phyloP scores from a whole-genome alignment of 2,888 invertebrate genomes.

The Oscheius sp. region DNA sequence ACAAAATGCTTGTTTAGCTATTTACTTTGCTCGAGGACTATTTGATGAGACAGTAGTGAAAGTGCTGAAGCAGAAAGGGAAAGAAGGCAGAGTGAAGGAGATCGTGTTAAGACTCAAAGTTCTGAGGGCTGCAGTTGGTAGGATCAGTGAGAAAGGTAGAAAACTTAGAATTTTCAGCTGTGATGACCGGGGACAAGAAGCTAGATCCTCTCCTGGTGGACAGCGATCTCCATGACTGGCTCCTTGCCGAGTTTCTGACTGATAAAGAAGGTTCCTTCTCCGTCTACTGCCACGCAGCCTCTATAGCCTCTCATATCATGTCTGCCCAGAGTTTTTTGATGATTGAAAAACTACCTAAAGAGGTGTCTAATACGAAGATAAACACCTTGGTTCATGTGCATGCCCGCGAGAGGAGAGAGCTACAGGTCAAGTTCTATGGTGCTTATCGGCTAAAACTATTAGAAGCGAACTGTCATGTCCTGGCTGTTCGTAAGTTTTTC shows the following conservation, averaged over 20 bases:
- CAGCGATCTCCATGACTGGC: constrained; percentile 21
- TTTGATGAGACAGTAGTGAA: constrained; percentile 5
- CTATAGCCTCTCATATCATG: constrained; percentile 17
- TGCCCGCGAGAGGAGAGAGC: constrained; percentile 1
- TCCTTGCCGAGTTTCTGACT: background rate
- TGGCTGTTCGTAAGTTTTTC: background rate
- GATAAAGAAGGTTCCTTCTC: background rate
- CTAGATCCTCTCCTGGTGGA: background rate
- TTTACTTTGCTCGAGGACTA: background rate
- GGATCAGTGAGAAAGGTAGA: background rate
- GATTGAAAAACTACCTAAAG: background rate
- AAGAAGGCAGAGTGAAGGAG: background rate
- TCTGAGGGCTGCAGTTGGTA: constrained; percentile 12
- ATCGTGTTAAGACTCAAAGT: constrained; percentile 2
- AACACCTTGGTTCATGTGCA: constrained; percentile 2
- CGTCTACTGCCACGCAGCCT: constrained; percentile 8
- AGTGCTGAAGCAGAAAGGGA: background rate
- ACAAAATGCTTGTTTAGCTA: constrained; percentile 5
- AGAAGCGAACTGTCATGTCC: background rate
- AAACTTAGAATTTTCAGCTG: background rate
- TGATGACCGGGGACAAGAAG: background rate
- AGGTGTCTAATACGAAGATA: constrained; percentile 3
- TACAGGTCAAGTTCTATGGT: constrained; percentile 10
- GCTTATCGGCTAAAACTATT: constrained; percentile 16
- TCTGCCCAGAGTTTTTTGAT: background rate